Conservation (phyloP, 2,113 vertebrate genomes). For the Pluvialis apricaria region DNA sequence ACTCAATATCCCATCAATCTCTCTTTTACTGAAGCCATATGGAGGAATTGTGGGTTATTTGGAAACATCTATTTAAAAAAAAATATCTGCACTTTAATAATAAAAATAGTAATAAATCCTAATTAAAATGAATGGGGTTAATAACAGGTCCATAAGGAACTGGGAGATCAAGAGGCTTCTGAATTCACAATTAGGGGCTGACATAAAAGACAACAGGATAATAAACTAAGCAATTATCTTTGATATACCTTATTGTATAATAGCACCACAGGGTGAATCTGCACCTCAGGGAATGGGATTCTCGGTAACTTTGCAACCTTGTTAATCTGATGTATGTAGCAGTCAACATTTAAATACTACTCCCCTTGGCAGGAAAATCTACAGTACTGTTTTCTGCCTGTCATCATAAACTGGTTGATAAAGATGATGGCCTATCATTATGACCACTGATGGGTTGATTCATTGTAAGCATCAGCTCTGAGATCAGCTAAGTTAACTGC, state of each 20-base stretch:
- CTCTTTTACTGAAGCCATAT: not conserved
- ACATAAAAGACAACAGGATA: slow-evolving; percentile 74
- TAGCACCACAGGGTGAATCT: slow-evolving; percentile 64
- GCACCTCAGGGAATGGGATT: slow-evolving; percentile 59
- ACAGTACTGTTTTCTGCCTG: slow-evolving; percentile 53
- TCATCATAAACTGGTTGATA: slow-evolving; percentile 67
- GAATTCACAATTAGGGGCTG: slow-evolving; percentile 61
- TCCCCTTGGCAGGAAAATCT: slow-evolving; percentile 44
- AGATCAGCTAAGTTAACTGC: slow-evolving; percentile 73
- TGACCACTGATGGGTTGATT: slow-evolving; percentile 69
- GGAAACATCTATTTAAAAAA: slow-evolving; percentile 22
- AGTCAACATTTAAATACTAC: slow-evolving; percentile 66
- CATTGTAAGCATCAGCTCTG: slow-evolving; percentile 52
- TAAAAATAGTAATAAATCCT: slow-evolving; percentile 65
- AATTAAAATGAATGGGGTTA: slow-evolving; percentile 71
- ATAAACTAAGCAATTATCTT: slow-evolving; percentile 78
- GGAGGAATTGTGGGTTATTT: slow-evolving; percentile 36
- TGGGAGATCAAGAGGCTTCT: slow-evolving; percentile 58
- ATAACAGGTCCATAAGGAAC: slow-evolving; percentile 64
- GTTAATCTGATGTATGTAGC: slow-evolving; percentile 66
- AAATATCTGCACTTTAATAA: slow-evolving; percentile 25
- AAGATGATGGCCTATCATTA: slow-evolving; percentile 72
- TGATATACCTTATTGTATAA: slow-evolving; percentile 70
- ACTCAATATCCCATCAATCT: not conserved
- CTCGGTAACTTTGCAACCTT: slow-evolving; percentile 67